phyloP scores from a whole-genome alignment of 2,113 vertebrate genomes.

The Oncorhynchus kisutch region DNA sequence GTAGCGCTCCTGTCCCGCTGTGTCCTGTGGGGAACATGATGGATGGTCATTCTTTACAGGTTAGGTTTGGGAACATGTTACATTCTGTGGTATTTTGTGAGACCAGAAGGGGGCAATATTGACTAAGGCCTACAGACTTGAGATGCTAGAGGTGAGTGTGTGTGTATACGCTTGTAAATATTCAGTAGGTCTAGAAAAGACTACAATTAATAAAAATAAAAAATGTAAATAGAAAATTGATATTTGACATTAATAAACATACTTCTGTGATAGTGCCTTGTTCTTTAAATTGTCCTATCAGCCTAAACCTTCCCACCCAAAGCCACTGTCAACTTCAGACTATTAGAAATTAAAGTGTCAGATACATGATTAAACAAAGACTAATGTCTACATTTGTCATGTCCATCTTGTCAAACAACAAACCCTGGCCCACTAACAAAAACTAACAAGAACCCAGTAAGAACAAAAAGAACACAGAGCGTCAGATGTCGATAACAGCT shows the following conservation, averaged over 20 bases:
- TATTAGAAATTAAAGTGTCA: constrained; percentile 19
- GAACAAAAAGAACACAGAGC: neutral
- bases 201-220: neutral
- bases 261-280: no score
- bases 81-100: neutral
- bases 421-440: constrained; percentile 2
- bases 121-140: neutral
- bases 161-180: no score
- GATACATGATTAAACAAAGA: constrained; percentile 5
- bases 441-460: neutral
- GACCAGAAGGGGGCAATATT: constrained; percentile 47
- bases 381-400: neutral
- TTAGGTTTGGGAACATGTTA: neutral
- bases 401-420: constrained; percentile 7
- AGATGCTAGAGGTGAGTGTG: neutral
- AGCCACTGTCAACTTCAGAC: constrained; percentile 2
- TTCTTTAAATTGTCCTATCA: no score
- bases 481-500: neutral
- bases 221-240: neutral
- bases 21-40: constrained; percentile 70
- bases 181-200: no score
- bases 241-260: neutral
- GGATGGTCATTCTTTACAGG: neutral
- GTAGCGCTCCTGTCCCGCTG: constrained; percentile 84
- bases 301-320: neutral